Evolutionary conservation across 2,888 invertebrate species (phyloP).

Genomic region (Achlya flavicornis): DNA sequence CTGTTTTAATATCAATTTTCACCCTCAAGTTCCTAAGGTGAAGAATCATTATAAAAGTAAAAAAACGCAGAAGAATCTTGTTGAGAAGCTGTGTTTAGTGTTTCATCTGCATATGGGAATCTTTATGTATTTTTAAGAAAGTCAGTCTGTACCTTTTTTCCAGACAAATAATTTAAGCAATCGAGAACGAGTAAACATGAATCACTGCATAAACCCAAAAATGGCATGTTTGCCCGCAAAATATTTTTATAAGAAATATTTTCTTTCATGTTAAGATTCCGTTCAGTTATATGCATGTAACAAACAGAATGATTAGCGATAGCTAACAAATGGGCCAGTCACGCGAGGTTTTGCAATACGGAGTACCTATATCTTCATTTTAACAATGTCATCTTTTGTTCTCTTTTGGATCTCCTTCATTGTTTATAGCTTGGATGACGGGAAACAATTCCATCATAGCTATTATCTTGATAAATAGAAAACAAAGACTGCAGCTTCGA

Average conservation of each 20-base stretch:
- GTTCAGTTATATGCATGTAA: constrained; percentile 33
- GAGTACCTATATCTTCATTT: constrained; percentile 31
- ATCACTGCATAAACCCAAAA: constrained; percentile 14
- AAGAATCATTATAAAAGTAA: no score
- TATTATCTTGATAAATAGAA: constrained; percentile 8
- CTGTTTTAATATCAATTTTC: no score
- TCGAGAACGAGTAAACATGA: constrained; percentile 19
- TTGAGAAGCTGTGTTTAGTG: no score
- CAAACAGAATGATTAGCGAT: constrained; percentile 69
- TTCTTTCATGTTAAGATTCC: constrained; percentile 28
- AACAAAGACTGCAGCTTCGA: not conserved
- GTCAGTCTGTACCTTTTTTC: not conserved
- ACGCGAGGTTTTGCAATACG: constrained; percentile 53
- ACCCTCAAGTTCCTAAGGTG: no score
- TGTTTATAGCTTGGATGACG: constrained; percentile 4
- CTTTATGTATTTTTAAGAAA: no score
- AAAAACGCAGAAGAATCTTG: no score
- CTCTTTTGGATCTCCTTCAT: constrained; percentile 23
- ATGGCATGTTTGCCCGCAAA: constrained; percentile 17
- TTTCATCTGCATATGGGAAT: no score
- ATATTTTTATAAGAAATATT: constrained; percentile 11
- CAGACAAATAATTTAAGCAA: not conserved
- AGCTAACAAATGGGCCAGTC: constrained; percentile 54
- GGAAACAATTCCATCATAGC: constrained; percentile 10
- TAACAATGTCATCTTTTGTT: constrained; percentile 42